Evolutionary conservation across 92 coral and sea anemone species (phyloP), one percentile per base, ranked within the genome.

Genomic region (Pocillopora grandis): DNA sequence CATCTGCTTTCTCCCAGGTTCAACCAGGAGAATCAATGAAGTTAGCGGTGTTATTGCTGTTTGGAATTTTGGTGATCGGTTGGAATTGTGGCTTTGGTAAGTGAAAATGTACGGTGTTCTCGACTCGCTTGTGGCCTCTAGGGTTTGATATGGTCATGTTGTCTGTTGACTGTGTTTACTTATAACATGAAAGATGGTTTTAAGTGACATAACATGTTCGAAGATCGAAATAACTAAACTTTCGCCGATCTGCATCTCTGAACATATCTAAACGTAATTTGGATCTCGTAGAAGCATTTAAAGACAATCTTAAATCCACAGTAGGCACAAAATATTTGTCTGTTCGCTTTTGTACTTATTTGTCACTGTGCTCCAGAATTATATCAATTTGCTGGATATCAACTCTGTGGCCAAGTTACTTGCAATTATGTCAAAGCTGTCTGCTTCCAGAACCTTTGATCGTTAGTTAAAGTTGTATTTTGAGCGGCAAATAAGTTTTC

Each of bases 151-250:
- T 72, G 71, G 80, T 90, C 92, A 72, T 86, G 82, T 89, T 90
- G 92, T 90, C 92, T 90, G 85, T 90, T 90, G 66, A 12, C 20
- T 14, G 55, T 90, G 92, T 90, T 90, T 90, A 90, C 90, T 57
- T 71, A 80, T 52, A 81, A 77, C 88, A 66, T 58, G 77, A 57
- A 36, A 35, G 66, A 65, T n/a, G 82, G 80, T 76, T 76, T 84
- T 57, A 58, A n/a, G 69, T 84, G 64, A 84, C 88, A 84, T 66
- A 84, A 84, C 83, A 84, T 83, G 57, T 9, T 33, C 79, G 73
- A 62, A 72, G 56, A 72, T 48, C 33, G 33, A 31, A 63, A 17
- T 62, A 72, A n/a, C 35, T 83, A 21, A 62, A 83, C 62, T 62
- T 66, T 52, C 56, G 35, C 23, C 20, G 49, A 33, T 19, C 49